Evolutionary conservation across 2,888 invertebrate species (phyloP).

Genomic region (Colostygia pectinataria): DNA sequence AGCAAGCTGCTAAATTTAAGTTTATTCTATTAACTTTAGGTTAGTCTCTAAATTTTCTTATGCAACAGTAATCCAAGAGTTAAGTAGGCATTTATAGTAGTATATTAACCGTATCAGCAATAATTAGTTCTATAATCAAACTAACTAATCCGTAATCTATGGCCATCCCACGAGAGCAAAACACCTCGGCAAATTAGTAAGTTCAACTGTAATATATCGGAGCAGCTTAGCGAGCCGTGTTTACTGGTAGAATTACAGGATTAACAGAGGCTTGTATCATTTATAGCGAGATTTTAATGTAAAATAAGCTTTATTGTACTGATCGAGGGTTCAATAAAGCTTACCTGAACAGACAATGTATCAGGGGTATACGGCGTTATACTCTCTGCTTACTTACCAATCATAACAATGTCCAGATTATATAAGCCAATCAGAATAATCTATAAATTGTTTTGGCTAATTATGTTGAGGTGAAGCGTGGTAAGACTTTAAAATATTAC

Average conservation of each 20-base stretch:
- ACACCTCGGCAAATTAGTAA: slow-evolving; percentile 36
- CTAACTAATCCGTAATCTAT: slow-evolving; percentile 3
- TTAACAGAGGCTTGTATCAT: slow-evolving; percentile 11
- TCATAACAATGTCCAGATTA: too few species aligned
- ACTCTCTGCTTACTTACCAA: too few species aligned
- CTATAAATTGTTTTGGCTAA: too few species aligned
- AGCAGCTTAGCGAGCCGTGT: slow-evolving; percentile 27
- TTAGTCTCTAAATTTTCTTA: too few species aligned
- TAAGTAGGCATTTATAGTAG: neutral
- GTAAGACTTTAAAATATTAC: too few species aligned
- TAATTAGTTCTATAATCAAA: slow-evolving; percentile 25
- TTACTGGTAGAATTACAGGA: slow-evolving; percentile 25
- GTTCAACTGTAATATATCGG: slow-evolving; percentile 41
- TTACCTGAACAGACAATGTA: too few species aligned
- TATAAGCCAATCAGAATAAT: too few species aligned
- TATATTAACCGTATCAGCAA: neutral
- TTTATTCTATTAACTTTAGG: too few species aligned
- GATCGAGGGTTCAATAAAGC: neutral
- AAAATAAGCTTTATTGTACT: slow-evolving; percentile 1
- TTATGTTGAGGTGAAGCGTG: too few species aligned
- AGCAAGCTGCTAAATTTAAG: too few species aligned
- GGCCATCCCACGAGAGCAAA: slow-evolving; percentile 23
- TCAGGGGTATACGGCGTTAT: too few species aligned
- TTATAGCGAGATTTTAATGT: neutral
- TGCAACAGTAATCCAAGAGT: too few species aligned